These are phyloP conservation scores for Tragopan temminckii DNA, from an alignment of 2,797 vertebrate genomes.

Conservation along the genomic window DNA sequence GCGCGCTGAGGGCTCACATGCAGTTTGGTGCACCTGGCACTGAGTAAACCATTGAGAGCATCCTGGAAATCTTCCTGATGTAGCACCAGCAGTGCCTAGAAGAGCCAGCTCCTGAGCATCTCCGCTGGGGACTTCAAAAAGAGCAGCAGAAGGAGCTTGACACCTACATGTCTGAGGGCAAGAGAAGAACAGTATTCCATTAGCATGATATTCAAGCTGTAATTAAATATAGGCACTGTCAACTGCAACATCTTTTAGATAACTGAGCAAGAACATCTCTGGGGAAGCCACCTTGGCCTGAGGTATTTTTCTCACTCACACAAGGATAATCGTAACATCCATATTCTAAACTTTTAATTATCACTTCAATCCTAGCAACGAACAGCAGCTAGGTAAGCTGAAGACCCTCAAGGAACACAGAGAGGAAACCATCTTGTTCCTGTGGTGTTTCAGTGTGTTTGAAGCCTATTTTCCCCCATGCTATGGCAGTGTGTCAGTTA, in stretches of 20 bases:
- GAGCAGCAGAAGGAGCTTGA: constrained; percentile 26
- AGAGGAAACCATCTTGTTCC: neutral
- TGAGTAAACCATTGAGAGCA: constrained; percentile 17
- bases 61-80: constrained; percentile 56
- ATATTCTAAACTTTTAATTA: neutral
- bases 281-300: constrained; percentile 15
- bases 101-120: neutral
- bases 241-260: constrained; percentile 27
- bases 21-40: constrained; percentile 44
- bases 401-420: neutral
- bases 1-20: constrained; percentile 46
- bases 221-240: constrained; percentile 40
- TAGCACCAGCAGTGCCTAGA: neutral
- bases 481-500: neutral
- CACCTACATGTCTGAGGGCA: constrained; percentile 18
- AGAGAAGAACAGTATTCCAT: constrained; percentile 21
- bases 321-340: neutral
- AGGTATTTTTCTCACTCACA: constrained; percentile 39
- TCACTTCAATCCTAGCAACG: neutral
- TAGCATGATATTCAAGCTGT: neutral
- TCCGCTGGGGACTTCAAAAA: constrained; percentile 27
- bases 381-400: neutral
- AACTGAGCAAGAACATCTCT: neutral
- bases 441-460: neutral
- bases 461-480: neutral